These are phyloP conservation scores for Eumaeus atala DNA, from an alignment of 1,140 invertebrate genomes.

Conservation along the genomic window DNA sequence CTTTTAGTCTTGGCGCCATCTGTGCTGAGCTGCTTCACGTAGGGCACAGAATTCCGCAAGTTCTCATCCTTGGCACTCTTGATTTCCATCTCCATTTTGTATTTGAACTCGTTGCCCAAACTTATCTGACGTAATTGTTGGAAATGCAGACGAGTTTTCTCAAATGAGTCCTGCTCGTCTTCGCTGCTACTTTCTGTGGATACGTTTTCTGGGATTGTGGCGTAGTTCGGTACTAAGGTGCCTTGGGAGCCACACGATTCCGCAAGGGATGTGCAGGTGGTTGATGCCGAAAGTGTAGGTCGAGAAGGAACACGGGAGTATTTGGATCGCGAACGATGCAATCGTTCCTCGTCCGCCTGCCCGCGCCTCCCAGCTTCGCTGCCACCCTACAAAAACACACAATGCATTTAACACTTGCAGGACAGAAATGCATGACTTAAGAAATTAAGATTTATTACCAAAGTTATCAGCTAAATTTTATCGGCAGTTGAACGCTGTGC, in stretches of 20 bases:
- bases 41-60: constrained; percentile 74
- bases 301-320: constrained; percentile 67
- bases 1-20: constrained; percentile 58
- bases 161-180: constrained; percentile 65
- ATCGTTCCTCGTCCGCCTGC: constrained; percentile 56
- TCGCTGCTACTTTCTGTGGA: constrained; percentile 63
- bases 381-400: constrained; percentile 47
- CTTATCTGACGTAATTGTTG: constrained; percentile 69
- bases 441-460: too few species aligned
- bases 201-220: constrained; percentile 56
- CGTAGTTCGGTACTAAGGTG: constrained; percentile 74
- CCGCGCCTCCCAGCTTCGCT: constrained; percentile 51
- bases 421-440: not conserved
- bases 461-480: constrained; percentile 4
- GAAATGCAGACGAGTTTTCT: constrained; percentile 66
- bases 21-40: constrained; percentile 74
- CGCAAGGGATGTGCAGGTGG: constrained; percentile 72
- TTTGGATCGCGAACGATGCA: constrained; percentile 51
- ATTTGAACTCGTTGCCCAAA: constrained; percentile 68
- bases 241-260: constrained; percentile 76
- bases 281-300: constrained; percentile 63
- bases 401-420: not conserved
- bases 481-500: constrained; percentile 30
- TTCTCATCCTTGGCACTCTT: constrained; percentile 75
- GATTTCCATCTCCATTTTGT: constrained; percentile 78